Percentiles rank a stretch among this genome's conserved stretches.
These are phyloP conservation scores for Leucophenga maculata DNA, from an alignment of 2,888 invertebrate species.

Conservation along the genomic window DNA sequence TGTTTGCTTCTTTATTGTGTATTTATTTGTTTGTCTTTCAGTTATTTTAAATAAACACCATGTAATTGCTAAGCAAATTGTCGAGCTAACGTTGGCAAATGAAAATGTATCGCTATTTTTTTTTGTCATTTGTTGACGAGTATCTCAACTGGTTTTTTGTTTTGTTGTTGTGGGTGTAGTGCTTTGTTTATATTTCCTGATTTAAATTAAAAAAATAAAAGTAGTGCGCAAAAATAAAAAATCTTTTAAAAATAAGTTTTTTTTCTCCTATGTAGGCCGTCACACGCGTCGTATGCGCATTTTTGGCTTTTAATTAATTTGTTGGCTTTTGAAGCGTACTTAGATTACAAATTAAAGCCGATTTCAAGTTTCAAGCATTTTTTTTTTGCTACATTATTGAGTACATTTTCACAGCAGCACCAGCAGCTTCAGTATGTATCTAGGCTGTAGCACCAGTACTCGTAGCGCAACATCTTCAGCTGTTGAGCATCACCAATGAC, in stretches of 20 bases:
- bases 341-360: too few species aligned
- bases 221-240: constrained; percentile 32
- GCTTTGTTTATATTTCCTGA: constrained; percentile 20
- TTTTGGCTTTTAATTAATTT: not conserved
- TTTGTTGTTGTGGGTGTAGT: constrained; percentile 32
- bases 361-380: too few species aligned
- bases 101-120: too few species aligned
- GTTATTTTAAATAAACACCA: too few species aligned
- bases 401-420: not conserved
- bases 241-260: constrained; percentile 48
- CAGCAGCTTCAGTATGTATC: constrained; percentile 33
- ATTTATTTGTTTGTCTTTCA: too few species aligned
- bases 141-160: constrained; percentile 31
- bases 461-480: too few species aligned
- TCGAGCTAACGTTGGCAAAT: too few species aligned
- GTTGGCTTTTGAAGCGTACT: too few species aligned
- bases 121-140: too few species aligned
- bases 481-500: constrained; percentile 3
- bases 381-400: too few species aligned
- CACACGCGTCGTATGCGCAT: constrained; percentile 43
- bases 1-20: not conserved
- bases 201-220: constrained; percentile 42
- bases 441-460: too few species aligned
- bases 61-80: too few species aligned
- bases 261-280: constrained; percentile 35